Evolutionary conservation across 2,113 vertebrate species (phyloP), one percentile per base, ranked within the genome.

Genomic region (Pseudopipra pipra): DNA sequence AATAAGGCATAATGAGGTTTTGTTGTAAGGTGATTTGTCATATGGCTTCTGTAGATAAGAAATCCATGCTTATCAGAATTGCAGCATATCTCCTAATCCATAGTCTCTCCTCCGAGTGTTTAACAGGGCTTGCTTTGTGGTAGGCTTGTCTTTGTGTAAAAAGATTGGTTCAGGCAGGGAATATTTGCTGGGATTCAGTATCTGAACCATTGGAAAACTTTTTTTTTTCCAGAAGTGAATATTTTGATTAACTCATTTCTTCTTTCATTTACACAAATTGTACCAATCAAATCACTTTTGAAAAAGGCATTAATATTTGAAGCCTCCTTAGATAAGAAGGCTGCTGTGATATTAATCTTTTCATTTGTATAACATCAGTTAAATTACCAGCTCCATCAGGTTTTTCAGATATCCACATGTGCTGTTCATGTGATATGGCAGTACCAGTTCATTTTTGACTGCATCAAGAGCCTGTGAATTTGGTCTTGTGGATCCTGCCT

Each of bases 191-290:
- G 39, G 15, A 17, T 96, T 91, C 33, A 44, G 46, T 58, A 80
- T 13, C 14, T 19, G 28, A 93, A 79, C 20, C n/a, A 7, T 78
- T 51, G 41, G 39, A 81, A 91, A 72, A 21, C 5, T 30, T 16
- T 18, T 68, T 23, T 80, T 61, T 23, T 58, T 41, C 25, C 33
- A 56, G 52, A 85, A 85, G 31, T 55, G 63, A 93, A 78, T 83
- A 25, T 77, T 97, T 93, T 74, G 79, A 67, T 95, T 85, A 96
- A 81, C 44, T 70, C 1, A 46, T 55, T 92, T 89, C 66, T 65
- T 49, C 63, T 70, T 66, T 91, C 46, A 52, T 74, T 70, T 62
- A 24, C 30, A 89, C 21, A 51, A 78, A 79, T 41, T 1, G 0
- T 74, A 79, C 78, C 2, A 13, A 75, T 90, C 18, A 33, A 74